Evolutionary conservation across 2,113 vertebrate genomes (phyloP).

Genomic region (Malaclemys terrapin): DNA sequence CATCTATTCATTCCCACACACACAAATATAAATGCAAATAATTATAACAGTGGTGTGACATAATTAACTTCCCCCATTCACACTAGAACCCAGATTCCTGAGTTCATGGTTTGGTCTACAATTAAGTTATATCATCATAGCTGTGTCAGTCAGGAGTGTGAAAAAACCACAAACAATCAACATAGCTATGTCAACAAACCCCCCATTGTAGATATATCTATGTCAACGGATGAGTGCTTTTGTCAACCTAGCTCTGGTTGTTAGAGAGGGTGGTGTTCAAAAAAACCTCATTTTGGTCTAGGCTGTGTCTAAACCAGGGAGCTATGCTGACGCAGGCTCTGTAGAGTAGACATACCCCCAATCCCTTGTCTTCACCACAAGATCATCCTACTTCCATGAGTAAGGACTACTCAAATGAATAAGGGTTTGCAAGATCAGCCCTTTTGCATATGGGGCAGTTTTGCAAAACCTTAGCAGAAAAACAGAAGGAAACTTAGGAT

Average conservation of each 20-base stretch:
- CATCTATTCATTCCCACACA: background rate
- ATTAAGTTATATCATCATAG: background rate
- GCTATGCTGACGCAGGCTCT: background rate
- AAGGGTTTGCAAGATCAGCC: background rate
- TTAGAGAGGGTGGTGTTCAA: background rate
- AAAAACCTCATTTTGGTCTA: background rate
- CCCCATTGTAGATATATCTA: background rate
- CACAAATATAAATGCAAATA: background rate
- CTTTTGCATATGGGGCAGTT: background rate
- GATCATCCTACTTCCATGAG: background rate
- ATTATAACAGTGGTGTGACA: background rate
- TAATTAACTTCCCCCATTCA: background rate
- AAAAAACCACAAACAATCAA: background rate
- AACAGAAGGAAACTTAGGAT: background rate
- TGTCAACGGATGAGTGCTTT: background rate
- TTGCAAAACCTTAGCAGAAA: background rate
- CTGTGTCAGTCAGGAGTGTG: background rate
- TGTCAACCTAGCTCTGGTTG: background rate
- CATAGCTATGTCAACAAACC: background rate
- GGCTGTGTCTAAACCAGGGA: background rate
- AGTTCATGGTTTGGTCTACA: background rate
- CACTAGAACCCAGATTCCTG: background rate
- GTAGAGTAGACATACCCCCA: accelerated
- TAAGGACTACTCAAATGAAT: background rate
- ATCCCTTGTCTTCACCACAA: background rate